A percentile compares a stretch with the other conserved stretches of the same genome.
Evolutionary conservation across 2,888 invertebrate species (phyloP).

Genomic region (Eristalinus aeneus): DNA sequence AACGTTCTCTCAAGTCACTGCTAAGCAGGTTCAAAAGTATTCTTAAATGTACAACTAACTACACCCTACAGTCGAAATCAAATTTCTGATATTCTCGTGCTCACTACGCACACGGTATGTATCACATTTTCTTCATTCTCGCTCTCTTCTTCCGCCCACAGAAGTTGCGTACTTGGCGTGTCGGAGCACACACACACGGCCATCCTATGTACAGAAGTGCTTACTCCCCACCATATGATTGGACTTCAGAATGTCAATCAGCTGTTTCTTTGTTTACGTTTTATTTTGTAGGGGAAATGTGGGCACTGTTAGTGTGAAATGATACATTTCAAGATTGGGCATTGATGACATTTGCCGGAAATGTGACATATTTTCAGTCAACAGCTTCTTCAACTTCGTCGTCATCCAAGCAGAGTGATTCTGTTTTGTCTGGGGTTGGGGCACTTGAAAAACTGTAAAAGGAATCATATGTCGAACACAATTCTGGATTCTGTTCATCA

Average conservation of each 20-base stretch:
- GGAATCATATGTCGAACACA: slow-evolving; percentile 12
- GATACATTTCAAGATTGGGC: slow-evolving; percentile 4
- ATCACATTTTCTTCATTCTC: slow-evolving; percentile 36
- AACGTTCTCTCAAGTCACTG: not conserved
- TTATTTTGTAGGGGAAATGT: slow-evolving; percentile 61
- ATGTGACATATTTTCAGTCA: slow-evolving; percentile 3
- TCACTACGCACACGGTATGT: slow-evolving; percentile 38
- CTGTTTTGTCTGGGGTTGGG: not conserved
- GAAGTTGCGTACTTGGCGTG: slow-evolving; percentile 7
- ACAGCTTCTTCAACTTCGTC: not conserved
- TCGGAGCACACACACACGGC: not conserved
- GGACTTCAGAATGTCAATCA: slow-evolving; percentile 40
- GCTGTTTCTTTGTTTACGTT: slow-evolving; percentile 70
- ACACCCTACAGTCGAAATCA: not conserved
- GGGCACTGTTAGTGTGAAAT: slow-evolving; percentile 31
- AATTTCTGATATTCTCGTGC: slow-evolving; percentile 5
- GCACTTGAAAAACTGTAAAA: slow-evolving; percentile 26
- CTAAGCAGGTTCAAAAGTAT: not conserved
- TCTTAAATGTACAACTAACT: slow-evolving; percentile 27
- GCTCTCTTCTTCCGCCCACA: slow-evolving; percentile 15
- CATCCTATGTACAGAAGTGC: slow-evolving; percentile 4
- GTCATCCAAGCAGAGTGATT: slow-evolving; percentile 9
- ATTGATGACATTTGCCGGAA: slow-evolving; percentile 38
- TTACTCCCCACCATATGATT: slow-evolving; percentile 59
- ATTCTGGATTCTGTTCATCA: slow-evolving; percentile 3